phyloP scores from a whole-genome alignment of 2,888 invertebrate genomes.

The Adineta ricciae region DNA sequence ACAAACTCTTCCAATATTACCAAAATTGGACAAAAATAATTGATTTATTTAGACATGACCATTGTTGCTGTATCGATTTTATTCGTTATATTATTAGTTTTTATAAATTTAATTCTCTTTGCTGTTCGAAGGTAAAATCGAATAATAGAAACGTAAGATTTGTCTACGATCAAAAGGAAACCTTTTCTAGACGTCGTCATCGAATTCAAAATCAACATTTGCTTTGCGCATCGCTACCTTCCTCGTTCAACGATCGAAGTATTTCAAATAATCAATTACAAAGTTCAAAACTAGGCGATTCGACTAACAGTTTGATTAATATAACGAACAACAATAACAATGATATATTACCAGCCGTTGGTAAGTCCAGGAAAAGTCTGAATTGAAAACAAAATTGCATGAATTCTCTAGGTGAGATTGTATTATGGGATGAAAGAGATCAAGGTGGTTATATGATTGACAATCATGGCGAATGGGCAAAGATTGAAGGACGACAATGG shows the following conservation, averaged over 20 bases:
- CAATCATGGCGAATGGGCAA: slow-evolving; percentile 29
- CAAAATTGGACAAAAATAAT: background rate
- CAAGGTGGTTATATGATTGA: slow-evolving; percentile 33
- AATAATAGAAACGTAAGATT: background rate
- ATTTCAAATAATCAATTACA: background rate
- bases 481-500: slow-evolving; percentile 9
- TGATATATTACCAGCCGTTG: slow-evolving; percentile 32
- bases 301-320: background rate
- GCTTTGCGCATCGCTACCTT: background rate
- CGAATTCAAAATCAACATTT: background rate
- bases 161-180: background rate
- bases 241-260: background rate
- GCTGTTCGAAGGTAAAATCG: slow-evolving; percentile 17
- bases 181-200: background rate
- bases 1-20: background rate
- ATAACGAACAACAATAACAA: slow-evolving; percentile 20
- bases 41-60: background rate
- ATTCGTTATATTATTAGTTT: slow-evolving; percentile 21
- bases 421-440: slow-evolving; percentile 31
- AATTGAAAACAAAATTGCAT: background rate
- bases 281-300: background rate
- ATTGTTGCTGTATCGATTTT: slow-evolving; percentile 25
- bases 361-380: background rate
- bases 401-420: slow-evolving; percentile 13
- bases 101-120: slow-evolving; percentile 27